phyloP scores from a whole-genome alignment of 2,113 vertebrate species.

The Dermatemys mawii region DNA sequence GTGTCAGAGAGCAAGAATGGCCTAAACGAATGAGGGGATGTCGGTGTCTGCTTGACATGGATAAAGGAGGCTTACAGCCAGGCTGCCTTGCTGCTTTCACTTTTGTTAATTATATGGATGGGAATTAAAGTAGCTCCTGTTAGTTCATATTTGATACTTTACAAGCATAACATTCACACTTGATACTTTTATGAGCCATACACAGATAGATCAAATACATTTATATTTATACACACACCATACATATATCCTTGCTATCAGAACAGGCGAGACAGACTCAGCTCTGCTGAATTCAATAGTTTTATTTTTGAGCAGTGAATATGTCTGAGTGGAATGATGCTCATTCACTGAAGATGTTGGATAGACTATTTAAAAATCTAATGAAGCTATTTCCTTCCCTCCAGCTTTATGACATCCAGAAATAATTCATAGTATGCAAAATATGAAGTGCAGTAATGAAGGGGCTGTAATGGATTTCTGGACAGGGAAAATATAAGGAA shows the following conservation, averaged over 20 bases:
- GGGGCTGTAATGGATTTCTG: background rate
- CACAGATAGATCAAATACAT: conserved; percentile 1
- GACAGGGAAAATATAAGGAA: background rate
- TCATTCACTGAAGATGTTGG: background rate
- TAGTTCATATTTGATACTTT: background rate
- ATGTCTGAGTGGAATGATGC: background rate
- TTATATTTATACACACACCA: background rate
- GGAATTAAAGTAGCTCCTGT: background rate
- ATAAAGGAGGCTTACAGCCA: conserved; percentile 61
- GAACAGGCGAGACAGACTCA: background rate
- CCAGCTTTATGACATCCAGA: background rate
- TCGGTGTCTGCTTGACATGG: conserved; percentile 50
- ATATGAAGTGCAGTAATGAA: background rate
- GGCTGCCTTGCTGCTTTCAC: conserved; percentile 19
- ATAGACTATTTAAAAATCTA: background rate
- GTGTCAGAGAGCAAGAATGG: conserved; percentile 71
- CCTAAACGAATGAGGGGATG: conserved; percentile 70
- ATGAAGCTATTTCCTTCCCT: background rate
- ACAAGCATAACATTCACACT: background rate
- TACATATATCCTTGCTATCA: background rate
- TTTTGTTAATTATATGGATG: conserved; percentile 19
- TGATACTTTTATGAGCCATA: conserved; percentile 26
- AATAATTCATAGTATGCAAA: background rate
- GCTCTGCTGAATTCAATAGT: background rate
- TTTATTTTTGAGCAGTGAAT: background rate